A percentile compares a stretch with the other conserved stretches of the same genome.
These are phyloP conservation scores for Acrocera orbiculus DNA, from an alignment of 2,888 invertebrate genomes.

Conservation along the genomic window DNA sequence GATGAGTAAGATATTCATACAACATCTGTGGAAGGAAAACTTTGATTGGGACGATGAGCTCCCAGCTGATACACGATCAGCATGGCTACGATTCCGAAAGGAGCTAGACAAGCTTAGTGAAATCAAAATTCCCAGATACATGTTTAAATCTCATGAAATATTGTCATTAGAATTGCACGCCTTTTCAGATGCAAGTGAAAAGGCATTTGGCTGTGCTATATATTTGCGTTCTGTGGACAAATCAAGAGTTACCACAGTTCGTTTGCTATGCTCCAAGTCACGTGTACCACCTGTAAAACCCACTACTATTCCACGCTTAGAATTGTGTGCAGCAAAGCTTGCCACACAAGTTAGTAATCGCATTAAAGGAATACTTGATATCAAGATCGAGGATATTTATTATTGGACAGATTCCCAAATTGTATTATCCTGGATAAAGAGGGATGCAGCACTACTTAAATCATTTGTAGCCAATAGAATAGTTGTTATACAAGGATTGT, in stretches of 20 bases:
- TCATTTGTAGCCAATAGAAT: conserved; percentile 18
- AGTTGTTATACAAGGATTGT: conserved; percentile 14
- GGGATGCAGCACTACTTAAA: conserved; percentile 7
- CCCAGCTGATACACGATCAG: not conserved
- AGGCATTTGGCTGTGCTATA: conserved; percentile 12
- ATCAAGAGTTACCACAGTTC: not conserved
- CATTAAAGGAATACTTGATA: not conserved
- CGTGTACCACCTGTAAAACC: not conserved
- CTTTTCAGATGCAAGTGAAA: conserved; percentile 13
- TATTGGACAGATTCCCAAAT: conserved; percentile 15
- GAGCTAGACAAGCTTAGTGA: not conserved
- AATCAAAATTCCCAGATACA: too few relatives aligned
- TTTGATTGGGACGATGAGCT: conserved; percentile 6
- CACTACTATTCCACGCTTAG: not conserved
- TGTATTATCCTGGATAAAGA: conserved; percentile 11
- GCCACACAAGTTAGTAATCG: not conserved
- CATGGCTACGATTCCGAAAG: not conserved
- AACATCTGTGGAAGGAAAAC: conserved; percentile 4
- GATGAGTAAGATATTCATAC: conserved; percentile 5
- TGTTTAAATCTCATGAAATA: too few relatives aligned
- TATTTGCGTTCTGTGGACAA: conserved; percentile 6
- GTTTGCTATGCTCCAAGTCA: not conserved
- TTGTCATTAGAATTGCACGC: conserved; percentile 9
- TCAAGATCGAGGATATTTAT: not conserved
- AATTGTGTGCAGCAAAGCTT: conserved; percentile 4